phyloP scores from a whole-genome alignment of 2,797 vertebrate genomes.

The Pelobates cultripes region DNA sequence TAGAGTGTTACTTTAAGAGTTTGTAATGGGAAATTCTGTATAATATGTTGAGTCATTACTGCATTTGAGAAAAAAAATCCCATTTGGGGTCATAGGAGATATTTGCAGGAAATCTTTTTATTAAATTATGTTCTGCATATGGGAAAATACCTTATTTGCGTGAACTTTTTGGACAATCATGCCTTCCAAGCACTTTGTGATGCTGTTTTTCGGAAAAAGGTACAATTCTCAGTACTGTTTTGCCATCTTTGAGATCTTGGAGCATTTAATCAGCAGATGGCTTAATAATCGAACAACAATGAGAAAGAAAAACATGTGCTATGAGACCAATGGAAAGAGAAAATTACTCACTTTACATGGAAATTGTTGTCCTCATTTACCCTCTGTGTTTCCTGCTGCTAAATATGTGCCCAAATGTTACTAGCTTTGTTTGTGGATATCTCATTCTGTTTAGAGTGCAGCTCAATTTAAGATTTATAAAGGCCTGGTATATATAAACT shows the following conservation, averaged over 20 bases:
- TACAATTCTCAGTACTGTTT: constrained; percentile 13
- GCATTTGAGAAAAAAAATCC: background rate
- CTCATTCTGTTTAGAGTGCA: too few species aligned
- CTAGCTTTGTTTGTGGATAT: background rate
- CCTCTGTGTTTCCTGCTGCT: constrained; percentile 2
- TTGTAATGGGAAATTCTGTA: background rate
- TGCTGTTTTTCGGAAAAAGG: constrained; percentile 44
- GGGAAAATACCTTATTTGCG: constrained; percentile 8
- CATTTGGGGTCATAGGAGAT: background rate
- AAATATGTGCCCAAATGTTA: background rate
- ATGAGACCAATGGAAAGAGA: background rate
- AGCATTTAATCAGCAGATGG: constrained; percentile 45
- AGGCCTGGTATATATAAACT: too few species aligned
- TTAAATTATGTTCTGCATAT: constrained; percentile 21
- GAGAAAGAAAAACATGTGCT: constrained; percentile 17
- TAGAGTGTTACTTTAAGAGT: too few species aligned
- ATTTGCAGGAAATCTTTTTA: constrained; percentile 9
- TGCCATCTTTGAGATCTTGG: constrained; percentile 36
- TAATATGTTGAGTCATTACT: constrained; percentile 1
- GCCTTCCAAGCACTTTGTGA: constrained; percentile 6
- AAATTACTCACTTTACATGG: background rate
- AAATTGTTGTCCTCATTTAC: constrained; percentile 28
- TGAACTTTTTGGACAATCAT: constrained; percentile 18
- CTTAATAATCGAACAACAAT: constrained; percentile 32
- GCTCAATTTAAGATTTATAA: too few species aligned